Conservation (phyloP, 1,140 invertebrate genomes). For the Calosoma granatense region DNA sequence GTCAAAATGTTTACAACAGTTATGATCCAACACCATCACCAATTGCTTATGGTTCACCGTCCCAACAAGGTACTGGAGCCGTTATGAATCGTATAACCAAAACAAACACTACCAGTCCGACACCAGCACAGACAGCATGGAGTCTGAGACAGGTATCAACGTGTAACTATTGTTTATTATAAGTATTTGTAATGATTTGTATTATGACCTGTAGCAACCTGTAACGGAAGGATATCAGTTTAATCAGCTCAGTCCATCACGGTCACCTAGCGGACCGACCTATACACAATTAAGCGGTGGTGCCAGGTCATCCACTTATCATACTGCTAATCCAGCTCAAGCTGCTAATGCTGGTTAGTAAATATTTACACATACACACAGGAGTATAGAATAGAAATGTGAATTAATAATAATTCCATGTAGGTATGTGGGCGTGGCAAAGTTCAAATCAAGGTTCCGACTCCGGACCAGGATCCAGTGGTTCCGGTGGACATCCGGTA, state of each 20-base stretch:
- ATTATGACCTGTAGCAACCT: slow-evolving; percentile 21
- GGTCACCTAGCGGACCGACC: slow-evolving; percentile 70
- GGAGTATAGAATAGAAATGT: slow-evolving; percentile 12
- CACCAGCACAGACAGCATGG: slow-evolving; percentile 53
- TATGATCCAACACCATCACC: slow-evolving; percentile 62
- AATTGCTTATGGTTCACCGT: slow-evolving; percentile 50
- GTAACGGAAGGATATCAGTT: slow-evolving; percentile 58
- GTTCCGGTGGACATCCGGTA: slow-evolving; percentile 22
- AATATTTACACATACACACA: slow-evolving; percentile 6
- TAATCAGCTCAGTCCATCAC: slow-evolving; percentile 69
- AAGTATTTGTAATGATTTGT: no score
- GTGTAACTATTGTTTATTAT: no score
- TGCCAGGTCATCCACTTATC: slow-evolving; percentile 39
- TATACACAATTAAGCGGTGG: slow-evolving; percentile 74
- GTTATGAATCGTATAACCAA: slow-evolving; percentile 56
- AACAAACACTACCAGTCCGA: slow-evolving; percentile 53
- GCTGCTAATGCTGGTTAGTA: slow-evolving; percentile 16
- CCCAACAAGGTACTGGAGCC: slow-evolving; percentile 28
- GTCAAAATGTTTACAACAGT: slow-evolving; percentile 55
- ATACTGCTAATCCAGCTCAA: slow-evolving; percentile 17
- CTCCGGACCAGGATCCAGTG: slow-evolving; percentile 34
- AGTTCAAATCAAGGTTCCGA: slow-evolving; percentile 36
- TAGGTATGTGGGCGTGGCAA: slow-evolving; percentile 60
- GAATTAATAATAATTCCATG: slow-evolving; percentile 18
- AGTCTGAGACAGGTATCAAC: slow-evolving; percentile 35